Evolutionary conservation across 2,113 vertebrate species (phyloP).

Genomic region (Cephalopterus ornatus): DNA sequence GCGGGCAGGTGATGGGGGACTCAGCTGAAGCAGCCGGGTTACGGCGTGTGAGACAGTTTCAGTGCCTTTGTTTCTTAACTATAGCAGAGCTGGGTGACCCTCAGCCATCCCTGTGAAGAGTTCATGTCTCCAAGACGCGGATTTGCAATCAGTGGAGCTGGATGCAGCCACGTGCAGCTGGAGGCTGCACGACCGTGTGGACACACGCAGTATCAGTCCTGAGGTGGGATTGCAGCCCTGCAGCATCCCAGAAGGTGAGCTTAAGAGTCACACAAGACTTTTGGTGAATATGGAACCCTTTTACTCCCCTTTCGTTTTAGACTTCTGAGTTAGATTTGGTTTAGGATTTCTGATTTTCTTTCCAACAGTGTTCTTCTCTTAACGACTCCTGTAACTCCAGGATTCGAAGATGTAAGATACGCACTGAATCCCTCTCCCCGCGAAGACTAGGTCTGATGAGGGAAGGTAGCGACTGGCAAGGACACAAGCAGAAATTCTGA

Average conservation of each 20-base stretch:
- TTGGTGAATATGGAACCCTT: fast-evolving
- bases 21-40: neutral
- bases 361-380: neutral
- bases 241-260: neutral
- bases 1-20: neutral
- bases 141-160: neutral
- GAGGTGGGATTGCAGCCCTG: neutral
- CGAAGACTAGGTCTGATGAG: neutral
- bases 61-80: neutral
- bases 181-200: fast-evolving
- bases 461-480: neutral
- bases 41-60: neutral
- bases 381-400: neutral
- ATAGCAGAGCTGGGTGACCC: neutral
- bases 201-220: neutral
- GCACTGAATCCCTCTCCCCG: neutral
- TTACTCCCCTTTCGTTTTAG: neutral
- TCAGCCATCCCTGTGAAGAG: neutral
- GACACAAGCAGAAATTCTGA: neutral
- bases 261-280: neutral
- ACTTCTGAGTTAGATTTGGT: neutral
- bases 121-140: fast-evolving
- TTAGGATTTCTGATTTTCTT: neutral
- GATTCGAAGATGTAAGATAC: neutral
- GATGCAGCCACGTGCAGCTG: fast-evolving